phyloP scores from a whole-genome alignment of 2,113 vertebrate genomes.

The Silurus asotus region DNA sequence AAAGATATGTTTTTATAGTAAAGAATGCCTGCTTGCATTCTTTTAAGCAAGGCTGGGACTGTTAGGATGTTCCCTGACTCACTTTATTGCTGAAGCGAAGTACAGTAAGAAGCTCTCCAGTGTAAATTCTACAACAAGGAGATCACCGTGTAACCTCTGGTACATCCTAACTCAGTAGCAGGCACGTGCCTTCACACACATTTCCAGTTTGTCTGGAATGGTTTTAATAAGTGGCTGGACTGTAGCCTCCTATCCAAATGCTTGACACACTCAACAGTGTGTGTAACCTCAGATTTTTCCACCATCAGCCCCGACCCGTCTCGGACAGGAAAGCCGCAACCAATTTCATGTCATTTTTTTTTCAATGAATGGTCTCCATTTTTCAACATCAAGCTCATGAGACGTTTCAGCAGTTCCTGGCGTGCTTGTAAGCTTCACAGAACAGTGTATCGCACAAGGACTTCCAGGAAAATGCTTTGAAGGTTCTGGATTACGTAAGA shows the following conservation, averaged over 20 bases:
- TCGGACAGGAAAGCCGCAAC: background rate
- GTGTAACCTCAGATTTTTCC: slow-evolving; percentile 2
- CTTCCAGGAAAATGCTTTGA: background rate
- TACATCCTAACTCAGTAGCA: slow-evolving; percentile 1
- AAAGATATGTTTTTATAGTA: background rate
- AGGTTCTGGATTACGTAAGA: slow-evolving; percentile 13
- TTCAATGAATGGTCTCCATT: slow-evolving; percentile 19
- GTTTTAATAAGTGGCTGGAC: background rate
- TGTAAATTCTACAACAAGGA: background rate
- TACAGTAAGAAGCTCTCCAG: background rate
- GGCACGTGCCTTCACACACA: background rate
- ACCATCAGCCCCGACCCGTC: background rate
- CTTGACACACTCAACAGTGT: slow-evolving; percentile 13
- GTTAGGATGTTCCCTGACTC: background rate
- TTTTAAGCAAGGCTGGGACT: background rate
- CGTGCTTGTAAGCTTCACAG: background rate
- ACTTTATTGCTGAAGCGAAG: background rate
- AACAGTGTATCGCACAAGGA: background rate
- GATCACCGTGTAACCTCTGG: background rate
- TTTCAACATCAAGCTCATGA: background rate
- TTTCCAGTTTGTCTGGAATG: slow-evolving; percentile 9
- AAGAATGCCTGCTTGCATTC: background rate
- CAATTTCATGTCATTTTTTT: background rate
- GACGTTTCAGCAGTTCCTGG: background rate
- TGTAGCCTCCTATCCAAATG: slow-evolving; percentile 5